Base-by-base conservation (phyloP, 1,140 invertebrate species). In the Aphaenogaster ashmeadi region DNA sequence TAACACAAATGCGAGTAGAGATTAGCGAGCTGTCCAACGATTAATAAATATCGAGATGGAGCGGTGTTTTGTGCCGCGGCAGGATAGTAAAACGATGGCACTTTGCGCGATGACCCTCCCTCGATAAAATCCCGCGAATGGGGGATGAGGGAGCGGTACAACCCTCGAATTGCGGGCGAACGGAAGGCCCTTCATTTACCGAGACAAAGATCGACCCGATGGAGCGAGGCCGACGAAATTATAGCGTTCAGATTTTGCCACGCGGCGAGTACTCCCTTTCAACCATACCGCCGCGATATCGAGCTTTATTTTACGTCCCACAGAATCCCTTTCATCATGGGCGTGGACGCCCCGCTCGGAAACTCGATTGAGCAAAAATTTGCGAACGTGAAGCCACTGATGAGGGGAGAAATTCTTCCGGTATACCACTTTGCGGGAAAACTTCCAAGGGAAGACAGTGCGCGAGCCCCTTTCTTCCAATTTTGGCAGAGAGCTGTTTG, bases 1-100 rank as follows among this genome's bases (percentile, higher is more conserved):
- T 66, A 96, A 96, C 87, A 93, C 88, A 83, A 91, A 89, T 52
- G 18, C 52, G 47, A 27, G 27, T 3, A 64, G 50, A 33, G 54
- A 86, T 90, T 88, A 90, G 69, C 8, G 3, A 11, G n/a, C 15
- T 58, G 21, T 56, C 15, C 4, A 11, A 33, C 11, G 36, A 50
- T 86, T 72, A 41, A 90, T 87, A 90, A 90, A 90, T 75, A 75
- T 78, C 87, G 38, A 11, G 21, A 41, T 60, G n/a, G 36, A 56
- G 8, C 27, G 87, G 18, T 38, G 27, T 80, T 87, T 15, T 18
- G 36, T 44, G 44, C 11, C 21, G 13, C 9, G 58, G 7, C 50
- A 41, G 27, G 44, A 47, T 27, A 15, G 36, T 44, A 85, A 85
- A 85, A 62, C 77, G 60, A 56, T 18, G 47, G 27, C 33, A 27